Percentiles rank a stretch among this genome's conserved stretches.
Conservation (phyloP, 2,888 invertebrate genomes). For the Hydrotaea cyrtoneurina region DNA sequence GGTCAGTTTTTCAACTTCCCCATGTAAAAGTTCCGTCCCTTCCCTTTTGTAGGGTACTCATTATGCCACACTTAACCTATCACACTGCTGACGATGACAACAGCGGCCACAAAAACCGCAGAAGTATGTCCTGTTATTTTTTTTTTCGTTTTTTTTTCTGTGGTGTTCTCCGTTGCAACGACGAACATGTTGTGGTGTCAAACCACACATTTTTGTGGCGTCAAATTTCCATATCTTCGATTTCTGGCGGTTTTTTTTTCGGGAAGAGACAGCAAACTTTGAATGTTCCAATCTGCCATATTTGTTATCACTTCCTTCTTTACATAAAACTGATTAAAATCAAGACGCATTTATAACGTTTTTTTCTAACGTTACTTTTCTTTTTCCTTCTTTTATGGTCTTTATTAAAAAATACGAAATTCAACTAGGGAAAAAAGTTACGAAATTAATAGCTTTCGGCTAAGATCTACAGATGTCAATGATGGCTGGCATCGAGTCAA, state of each 20-base stretch:
- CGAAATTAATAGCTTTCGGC: constrained; percentile 51
- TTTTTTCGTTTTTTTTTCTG: neutral
- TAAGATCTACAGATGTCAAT: constrained; percentile 40
- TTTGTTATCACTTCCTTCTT: neutral
- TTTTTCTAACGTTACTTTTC: too few species aligned
- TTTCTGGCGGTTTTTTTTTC: neutral
- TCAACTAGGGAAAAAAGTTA: neutral
- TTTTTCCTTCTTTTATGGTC: neutral
- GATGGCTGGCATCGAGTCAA: constrained; percentile 22
- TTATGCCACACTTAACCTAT: neutral
- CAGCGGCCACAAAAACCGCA: neutral
- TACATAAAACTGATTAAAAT: constrained; percentile 37
- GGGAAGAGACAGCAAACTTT: neutral
- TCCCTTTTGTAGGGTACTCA: neutral
- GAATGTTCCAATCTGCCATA: constrained; percentile 19
- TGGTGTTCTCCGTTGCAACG: neutral
- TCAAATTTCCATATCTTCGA: constrained; percentile 42
- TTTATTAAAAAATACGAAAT: constrained; percentile 3
- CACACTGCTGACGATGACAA: neutral
- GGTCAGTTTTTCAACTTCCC: too few species aligned
- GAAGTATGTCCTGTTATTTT: neutral
- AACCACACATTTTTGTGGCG: constrained; percentile 40
- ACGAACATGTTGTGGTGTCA: constrained; percentile 10
- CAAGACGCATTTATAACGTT: neutral
- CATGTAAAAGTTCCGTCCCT: too few species aligned